Evolutionary conservation across 2,888 invertebrate species (phyloP).

Genomic region (Caenorhabditis imperialis): DNA sequence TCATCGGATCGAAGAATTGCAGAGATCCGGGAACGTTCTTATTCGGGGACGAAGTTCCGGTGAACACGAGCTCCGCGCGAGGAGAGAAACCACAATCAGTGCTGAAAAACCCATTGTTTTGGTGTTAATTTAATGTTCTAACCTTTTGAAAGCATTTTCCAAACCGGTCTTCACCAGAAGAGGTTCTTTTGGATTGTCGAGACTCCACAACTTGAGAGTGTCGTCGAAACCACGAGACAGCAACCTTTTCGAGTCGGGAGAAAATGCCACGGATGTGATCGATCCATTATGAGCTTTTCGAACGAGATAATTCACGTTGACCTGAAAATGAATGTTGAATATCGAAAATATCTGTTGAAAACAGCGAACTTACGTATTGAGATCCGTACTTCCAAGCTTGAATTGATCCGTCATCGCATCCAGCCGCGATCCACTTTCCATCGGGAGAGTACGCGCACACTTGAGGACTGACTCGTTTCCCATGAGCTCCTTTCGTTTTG

Average conservation of each 20-base stretch:
- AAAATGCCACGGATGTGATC: conserved; percentile 86
- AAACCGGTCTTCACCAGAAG: conserved; percentile 84
- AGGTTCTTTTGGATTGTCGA: conserved; percentile 87
- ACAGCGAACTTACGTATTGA: conserved; percentile 83
- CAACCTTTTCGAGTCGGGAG: conserved; percentile 83
- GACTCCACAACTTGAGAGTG: conserved; percentile 88
- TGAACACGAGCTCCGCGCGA: conserved; percentile 89
- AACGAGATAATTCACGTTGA: conserved; percentile 87
- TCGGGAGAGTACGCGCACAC: conserved; percentile 73
- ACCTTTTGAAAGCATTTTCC: conserved; percentile 86
- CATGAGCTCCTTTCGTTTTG: conserved; percentile 72
- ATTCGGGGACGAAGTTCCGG: conserved; percentile 87
- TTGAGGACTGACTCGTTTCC: conserved; percentile 74
- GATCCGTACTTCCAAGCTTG: conserved; percentile 97
- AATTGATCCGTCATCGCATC: conserved; percentile 93
- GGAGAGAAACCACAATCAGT: conserved; percentile 88
- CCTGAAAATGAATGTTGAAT: conserved; percentile 73
- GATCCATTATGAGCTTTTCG: conserved; percentile 82
- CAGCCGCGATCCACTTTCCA: conserved; percentile 87
- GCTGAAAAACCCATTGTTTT: too few relatives aligned
- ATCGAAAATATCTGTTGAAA: background rate
- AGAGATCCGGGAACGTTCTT: conserved; percentile 82
- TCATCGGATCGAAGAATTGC: conserved; percentile 87
- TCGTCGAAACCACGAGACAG: conserved; percentile 83
- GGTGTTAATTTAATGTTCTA: too few relatives aligned